Evolutionary conservation across 92 coral and sea anemone genomes (phyloP), one percentile per base, ranked within the genome.

Genomic region (Siderastrea radians): DNA sequence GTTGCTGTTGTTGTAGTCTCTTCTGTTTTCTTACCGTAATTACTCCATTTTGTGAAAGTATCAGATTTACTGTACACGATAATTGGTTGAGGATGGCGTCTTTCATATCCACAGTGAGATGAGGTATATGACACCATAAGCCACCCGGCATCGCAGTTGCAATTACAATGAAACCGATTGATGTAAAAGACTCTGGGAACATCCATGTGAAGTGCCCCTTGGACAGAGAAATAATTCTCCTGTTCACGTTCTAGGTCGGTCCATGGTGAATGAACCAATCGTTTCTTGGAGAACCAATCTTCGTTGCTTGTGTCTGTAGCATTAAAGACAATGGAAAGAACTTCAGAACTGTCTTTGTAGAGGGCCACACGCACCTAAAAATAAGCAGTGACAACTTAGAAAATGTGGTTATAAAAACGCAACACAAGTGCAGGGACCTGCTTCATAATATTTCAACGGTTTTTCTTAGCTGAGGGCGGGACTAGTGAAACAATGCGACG

Each of bases 221-320:
- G 3, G 59, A 80, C 46, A 3, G 16, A 17, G 59, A 80, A 80
- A 8, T 2, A 14, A 3, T 1, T 45, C n/a, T 11, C 59, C 16
- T 50, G 19, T 7, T 72, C 71, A 47, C 50, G 72, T 2, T 12
- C 7, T 5, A 71, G 58, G 44, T 81, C 38, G 38, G 38, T 26
- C 38, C 38, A 26, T 26, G 38, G 38, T 26, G 38, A 26, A 26
- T 26, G 38, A 16, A 38, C 38, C 43, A 81, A 1, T 47, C 77
- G 65, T 11, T 49, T 19, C 15, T 12, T 52, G 19, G 61, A 47
- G 47, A 83, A 83, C 87, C 87, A 83, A 80, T 83, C 53, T 13
- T n/a, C 17, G 16, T 44, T 83, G 61, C 38, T 19, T 2, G 80
- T 47, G 17, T 48, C 16, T 11, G 59, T 3, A 10, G 87, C 80